These are phyloP conservation scores for Drosophila pallidifrons DNA, from an alignment of 1,140 invertebrate genomes.

Conservation along the genomic window DNA sequence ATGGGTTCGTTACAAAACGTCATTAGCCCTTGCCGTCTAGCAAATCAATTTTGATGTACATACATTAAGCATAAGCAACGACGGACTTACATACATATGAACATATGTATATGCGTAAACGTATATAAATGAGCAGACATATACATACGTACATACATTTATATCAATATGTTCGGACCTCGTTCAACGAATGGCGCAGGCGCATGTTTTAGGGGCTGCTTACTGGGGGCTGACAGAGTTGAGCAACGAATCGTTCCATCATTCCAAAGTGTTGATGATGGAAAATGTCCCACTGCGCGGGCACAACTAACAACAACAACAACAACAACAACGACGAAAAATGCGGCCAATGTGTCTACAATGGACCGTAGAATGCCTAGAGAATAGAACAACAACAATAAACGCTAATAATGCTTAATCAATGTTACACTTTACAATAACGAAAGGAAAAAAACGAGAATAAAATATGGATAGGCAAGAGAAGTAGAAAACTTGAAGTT, in stretches of 20 bases:
- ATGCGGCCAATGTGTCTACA: conserved; percentile 50
- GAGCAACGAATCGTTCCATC: conserved; percentile 75
- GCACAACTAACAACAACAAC: conserved; percentile 56
- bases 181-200: conserved; percentile 34
- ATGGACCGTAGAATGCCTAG: conserved; percentile 46
- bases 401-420: conserved; percentile 83
- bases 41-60: conserved; percentile 82
- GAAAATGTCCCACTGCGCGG: conserved; percentile 77
- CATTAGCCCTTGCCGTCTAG: conserved; percentile 54
- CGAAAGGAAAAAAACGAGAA: conserved; percentile 24
- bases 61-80: conserved; percentile 49
- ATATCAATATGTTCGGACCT: conserved; percentile 49
- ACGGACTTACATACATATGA: neutral
- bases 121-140: neutral
- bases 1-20: conserved; percentile 75
- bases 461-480: conserved; percentile 38
- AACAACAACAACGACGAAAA: conserved; percentile 48
- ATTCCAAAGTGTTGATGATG: conserved; percentile 76
- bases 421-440: conserved; percentile 83
- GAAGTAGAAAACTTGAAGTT: conserved; percentile 56
- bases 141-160: neutral
- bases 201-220: conserved; percentile 51
- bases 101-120: neutral
- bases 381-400: conserved; percentile 63
- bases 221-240: conserved; percentile 52